Conservation (phyloP, 2,113 vertebrate species). For the Pelvicachromis taeniatus region DNA sequence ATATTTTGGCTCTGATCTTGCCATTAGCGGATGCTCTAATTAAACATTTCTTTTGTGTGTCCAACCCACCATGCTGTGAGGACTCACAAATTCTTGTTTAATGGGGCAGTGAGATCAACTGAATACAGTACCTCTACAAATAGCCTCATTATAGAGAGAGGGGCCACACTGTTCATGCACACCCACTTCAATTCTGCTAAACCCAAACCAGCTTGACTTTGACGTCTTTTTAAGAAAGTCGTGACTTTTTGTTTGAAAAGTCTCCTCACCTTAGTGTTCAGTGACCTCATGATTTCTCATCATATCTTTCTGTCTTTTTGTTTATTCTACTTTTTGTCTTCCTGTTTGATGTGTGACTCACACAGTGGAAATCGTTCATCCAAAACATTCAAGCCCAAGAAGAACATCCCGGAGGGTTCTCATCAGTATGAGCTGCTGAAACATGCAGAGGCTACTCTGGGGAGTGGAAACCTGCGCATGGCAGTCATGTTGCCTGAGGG, state of each 20-base stretch:
- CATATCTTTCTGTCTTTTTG: background rate
- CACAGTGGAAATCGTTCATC: slow-evolving; percentile 87
- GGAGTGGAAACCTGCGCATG: slow-evolving; percentile 91
- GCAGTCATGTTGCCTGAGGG: slow-evolving; percentile 92
- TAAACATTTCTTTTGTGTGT: background rate
- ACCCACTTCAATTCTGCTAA: background rate
- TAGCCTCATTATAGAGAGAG: slow-evolving; percentile 46
- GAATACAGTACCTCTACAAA: slow-evolving; percentile 10
- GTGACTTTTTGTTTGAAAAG: background rate
- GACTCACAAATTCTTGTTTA: slow-evolving; percentile 39
- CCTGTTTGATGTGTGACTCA: slow-evolving; percentile 30
- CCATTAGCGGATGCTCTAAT: background rate
- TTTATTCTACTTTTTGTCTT: background rate
- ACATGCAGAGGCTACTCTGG: slow-evolving; percentile 91
- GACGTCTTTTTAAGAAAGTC: background rate
- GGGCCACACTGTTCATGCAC: slow-evolving; percentile 2
- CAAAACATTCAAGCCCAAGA: slow-evolving; percentile 96
- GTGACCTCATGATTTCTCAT: background rate
- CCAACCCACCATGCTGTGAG: background rate
- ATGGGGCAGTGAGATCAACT: slow-evolving; percentile 21
- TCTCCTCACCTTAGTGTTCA: background rate
- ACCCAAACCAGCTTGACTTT: background rate
- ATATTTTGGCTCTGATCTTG: background rate
- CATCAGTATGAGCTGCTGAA: slow-evolving; percentile 95
- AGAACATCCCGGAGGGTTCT: slow-evolving; percentile 94